Base-by-base conservation (phyloP, 2,113 vertebrate species). In the Epinephelus fuscoguttatus region DNA sequence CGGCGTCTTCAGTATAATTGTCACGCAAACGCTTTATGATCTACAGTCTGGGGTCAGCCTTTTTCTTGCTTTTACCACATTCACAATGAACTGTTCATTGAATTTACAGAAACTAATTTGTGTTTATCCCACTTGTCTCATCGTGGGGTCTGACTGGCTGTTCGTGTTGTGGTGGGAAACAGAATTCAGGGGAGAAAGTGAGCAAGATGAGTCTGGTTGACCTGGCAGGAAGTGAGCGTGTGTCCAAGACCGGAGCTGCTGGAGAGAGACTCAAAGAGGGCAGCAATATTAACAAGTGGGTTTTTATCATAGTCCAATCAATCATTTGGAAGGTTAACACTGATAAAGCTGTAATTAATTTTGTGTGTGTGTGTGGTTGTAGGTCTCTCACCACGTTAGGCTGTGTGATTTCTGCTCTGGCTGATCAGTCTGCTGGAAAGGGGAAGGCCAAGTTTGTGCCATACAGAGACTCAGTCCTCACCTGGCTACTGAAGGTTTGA, bases 241-340 rank as follows among this genome's bases (percentile, higher is more conserved):
- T 97, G 17, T 99, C 98, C 63, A 99, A 99, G 93, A 99, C 98
- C 0, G 98, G 98, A 94, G 98, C 98, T 9, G 98, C 98, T 0
- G 98, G 98, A 50, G 98, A 99, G 90, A 96, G 98, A 50, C 96
- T 99, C 55, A 99, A 99, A 90, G 98, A 99, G 94, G 98, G 98
- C 92, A 99, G 98, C 95, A 99, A 99, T 93, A 99, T 99, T 86
- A 99, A 99, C 96, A 99, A 97, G 98, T 99, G 53, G 68, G 94
- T 68, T 7, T 23, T 8, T 40, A 40, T 52, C 25, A 0, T 11
- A 67, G 37, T 50, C 14, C 66, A 70, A 4, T 30, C 27, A 33
- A 42, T 42, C 0, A 17, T 52, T 56, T 33, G 40, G 23, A 4
- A 68, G 18, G 6, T 42, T 14, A 7, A 70, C 23, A 30, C 13